Evolutionary conservation across 23 tunicate genomes (phyloP).

Genomic region (Ascidia mentula): DNA sequence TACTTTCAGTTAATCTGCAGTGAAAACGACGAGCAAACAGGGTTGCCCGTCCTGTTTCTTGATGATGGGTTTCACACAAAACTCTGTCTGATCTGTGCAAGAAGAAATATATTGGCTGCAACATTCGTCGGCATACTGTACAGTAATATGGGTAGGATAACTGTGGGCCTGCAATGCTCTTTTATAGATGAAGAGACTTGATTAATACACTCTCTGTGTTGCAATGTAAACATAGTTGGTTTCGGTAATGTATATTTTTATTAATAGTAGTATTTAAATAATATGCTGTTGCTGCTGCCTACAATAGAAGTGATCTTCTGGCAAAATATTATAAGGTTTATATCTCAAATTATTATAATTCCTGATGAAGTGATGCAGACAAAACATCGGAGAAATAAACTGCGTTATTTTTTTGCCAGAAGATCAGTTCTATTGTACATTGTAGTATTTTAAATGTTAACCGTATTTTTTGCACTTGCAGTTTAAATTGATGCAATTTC

Average conservation of each 20-base stretch:
- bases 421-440: not conserved
- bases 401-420: not conserved
- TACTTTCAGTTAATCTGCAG: constrained; percentile 35
- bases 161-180: too few species aligned
- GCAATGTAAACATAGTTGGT: too few species aligned
- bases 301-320: too few species aligned
- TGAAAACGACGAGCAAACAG: not conserved
- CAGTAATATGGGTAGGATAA: constrained; percentile 69
- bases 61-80: constrained; percentile 63
- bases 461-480: not conserved
- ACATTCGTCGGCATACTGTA: constrained; percentile 61
- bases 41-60: constrained; percentile 42
- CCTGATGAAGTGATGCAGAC: too few species aligned
- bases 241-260: too few species aligned
- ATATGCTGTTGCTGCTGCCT: too few species aligned
- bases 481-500: not conserved
- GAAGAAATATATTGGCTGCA: constrained; percentile 59
- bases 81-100: constrained; percentile 40
- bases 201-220: too few species aligned
- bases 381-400: too few species aligned
- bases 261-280: too few species aligned
- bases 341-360: too few species aligned
- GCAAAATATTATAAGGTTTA: too few species aligned
- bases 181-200: too few species aligned
- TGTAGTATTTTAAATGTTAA: not conserved